Conservation (phyloP, 2,113 vertebrate genomes). For the Penelope pileata region DNA sequence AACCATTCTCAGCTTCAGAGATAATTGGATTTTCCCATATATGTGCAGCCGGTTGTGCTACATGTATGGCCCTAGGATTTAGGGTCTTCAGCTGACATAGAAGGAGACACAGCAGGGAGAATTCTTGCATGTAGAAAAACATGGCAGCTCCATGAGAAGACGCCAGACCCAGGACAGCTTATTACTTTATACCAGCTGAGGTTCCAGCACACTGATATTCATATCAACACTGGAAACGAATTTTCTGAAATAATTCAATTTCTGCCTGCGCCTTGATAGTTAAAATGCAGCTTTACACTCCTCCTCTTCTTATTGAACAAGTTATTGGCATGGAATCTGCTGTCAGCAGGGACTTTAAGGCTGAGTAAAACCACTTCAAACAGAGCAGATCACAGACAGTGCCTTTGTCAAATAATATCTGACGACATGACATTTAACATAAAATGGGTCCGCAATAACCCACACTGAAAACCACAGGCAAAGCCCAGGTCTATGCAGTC, state of each 20-base stretch:
- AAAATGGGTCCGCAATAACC: constrained; percentile 44
- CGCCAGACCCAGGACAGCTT: background rate
- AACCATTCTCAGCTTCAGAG: background rate
- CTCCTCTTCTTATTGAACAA: background rate
- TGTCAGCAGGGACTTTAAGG: constrained; percentile 36
- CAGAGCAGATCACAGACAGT: constrained; percentile 38
- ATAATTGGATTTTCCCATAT: background rate
- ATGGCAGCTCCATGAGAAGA: background rate
- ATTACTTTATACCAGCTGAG: background rate
- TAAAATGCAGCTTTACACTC: background rate
- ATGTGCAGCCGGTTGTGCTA: background rate
- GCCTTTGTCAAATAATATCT: constrained; percentile 45
- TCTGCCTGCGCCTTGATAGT: background rate
- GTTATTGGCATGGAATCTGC: constrained; percentile 18
- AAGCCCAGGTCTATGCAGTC: background rate
- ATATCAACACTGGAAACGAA: background rate
- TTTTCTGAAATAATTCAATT: background rate
- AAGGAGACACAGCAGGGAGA: background rate
- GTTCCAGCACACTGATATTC: background rate
- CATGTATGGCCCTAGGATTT: background rate
- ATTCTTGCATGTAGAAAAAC: background rate
- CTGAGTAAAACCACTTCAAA: constrained; percentile 69
- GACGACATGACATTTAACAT: constrained; percentile 56
- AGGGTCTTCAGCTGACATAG: background rate
- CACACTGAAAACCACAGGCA: constrained; percentile 61